Conservation (phyloP, 2,113 vertebrate species). For the Calyptomena viridis region DNA sequence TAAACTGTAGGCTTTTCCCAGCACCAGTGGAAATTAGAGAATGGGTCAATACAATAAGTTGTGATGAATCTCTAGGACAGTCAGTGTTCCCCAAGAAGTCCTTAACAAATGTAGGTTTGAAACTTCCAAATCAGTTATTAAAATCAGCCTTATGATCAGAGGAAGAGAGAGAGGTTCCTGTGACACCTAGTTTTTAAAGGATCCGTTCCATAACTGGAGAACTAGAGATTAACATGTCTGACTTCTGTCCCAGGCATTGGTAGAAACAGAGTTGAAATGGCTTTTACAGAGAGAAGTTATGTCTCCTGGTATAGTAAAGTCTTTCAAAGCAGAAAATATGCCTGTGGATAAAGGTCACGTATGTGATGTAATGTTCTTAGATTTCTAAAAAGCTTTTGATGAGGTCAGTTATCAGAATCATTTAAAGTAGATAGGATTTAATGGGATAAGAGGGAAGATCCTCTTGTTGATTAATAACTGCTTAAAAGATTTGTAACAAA, state of each 20-base stretch:
- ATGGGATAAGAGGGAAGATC: constrained; percentile 51
- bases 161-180: background rate
- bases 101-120: background rate
- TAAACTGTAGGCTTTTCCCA: background rate
- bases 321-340: constrained; percentile 49
- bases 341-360: constrained; percentile 33
- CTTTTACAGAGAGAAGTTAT: background rate
- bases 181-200: background rate
- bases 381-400: constrained; percentile 63
- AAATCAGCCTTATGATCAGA: background rate
- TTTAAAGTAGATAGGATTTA: constrained; percentile 46
- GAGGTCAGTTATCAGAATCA: constrained; percentile 30
- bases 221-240: background rate
- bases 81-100: fast-evolving
- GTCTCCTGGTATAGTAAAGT: background rate
- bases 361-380: constrained; percentile 39
- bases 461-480: constrained; percentile 20
- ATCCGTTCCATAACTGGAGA: background rate
- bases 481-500: constrained; percentile 37
- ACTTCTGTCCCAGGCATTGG: background rate
- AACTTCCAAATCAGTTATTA: background rate
- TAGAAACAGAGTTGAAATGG: background rate
- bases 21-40: background rate
- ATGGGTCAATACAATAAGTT: background rate
- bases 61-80: background rate